phyloP scores from a whole-genome alignment of 2,113 vertebrate genomes.

The Syngnathus typhle region DNA sequence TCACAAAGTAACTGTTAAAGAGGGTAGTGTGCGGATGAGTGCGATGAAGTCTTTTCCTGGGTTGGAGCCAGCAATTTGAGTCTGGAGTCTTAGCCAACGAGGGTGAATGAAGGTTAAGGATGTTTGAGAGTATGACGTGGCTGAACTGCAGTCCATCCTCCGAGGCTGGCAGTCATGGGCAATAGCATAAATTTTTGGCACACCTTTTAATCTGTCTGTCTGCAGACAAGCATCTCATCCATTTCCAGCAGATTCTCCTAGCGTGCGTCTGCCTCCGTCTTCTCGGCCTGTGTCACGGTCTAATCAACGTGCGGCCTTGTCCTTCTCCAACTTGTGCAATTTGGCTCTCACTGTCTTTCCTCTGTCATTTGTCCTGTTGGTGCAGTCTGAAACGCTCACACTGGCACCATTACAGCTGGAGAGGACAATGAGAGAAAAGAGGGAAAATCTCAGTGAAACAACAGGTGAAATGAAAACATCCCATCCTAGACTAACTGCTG shows the following conservation, averaged over 20 bases:
- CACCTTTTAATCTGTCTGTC: constrained; percentile 5
- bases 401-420: constrained; percentile 39
- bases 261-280: constrained; percentile 5
- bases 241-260: constrained; percentile 4
- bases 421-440: constrained; percentile 33
- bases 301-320: constrained; percentile 59
- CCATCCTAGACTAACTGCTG: constrained; percentile 56
- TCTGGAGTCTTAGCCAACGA: not conserved
- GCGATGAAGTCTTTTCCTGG: not conserved
- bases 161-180: constrained; percentile 72
- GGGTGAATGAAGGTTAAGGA: constrained; percentile 14
- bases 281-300: constrained; percentile 16
- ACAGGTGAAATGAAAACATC: constrained; percentile 41
- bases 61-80: not conserved
- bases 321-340: constrained; percentile 16
- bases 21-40: not conserved
- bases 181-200: constrained; percentile 21
- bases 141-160: constrained; percentile 59
- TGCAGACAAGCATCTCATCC: constrained; percentile 6
- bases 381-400: constrained; percentile 46
- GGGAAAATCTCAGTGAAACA: constrained; percentile 39
- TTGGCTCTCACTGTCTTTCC: constrained; percentile 8
- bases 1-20: constrained; percentile 2
- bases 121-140: constrained; percentile 10
- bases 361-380: constrained; percentile 31